Percentiles rank a stretch among this genome's conserved stretches.
Evolutionary conservation across 2,113 vertebrate genomes (phyloP).

Genomic region (Willisornis vidua): DNA sequence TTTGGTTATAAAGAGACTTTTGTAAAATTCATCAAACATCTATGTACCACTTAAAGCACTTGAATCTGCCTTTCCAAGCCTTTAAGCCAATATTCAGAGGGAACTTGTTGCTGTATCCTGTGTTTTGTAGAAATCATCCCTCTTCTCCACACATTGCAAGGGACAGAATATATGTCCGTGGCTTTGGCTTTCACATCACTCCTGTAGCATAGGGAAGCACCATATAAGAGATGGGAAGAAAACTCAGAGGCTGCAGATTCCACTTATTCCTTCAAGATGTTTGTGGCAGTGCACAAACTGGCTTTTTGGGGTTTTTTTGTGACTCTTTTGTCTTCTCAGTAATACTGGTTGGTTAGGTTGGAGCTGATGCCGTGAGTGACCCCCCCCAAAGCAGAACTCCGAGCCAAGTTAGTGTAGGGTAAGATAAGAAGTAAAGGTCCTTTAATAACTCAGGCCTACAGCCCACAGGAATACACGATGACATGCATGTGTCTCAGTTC

Average conservation of each 20-base stretch:
- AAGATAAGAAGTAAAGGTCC: too few species aligned
- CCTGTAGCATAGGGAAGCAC: not conserved
- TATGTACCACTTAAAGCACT: not conserved
- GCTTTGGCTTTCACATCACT: not conserved
- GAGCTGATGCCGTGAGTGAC: too few species aligned
- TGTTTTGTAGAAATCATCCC: not conserved
- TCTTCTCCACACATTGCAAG: rapidly evolving
- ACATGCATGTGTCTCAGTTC: too few species aligned
- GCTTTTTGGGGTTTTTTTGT: rapidly evolving
- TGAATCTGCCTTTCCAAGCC: not conserved
- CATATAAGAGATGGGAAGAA: not conserved
- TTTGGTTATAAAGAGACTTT: not conserved
- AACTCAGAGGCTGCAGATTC: not conserved
- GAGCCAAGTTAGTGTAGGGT: too few species aligned
- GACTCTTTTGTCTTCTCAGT: not conserved
- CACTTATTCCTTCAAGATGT: not conserved
- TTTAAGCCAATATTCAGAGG: not conserved
- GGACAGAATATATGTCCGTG: not conserved
- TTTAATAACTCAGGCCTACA: too few species aligned
- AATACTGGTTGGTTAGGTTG: not conserved
- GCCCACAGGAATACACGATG: too few species aligned
- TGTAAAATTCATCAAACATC: not conserved
- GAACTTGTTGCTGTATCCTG: not conserved
- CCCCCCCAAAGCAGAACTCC: too few species aligned
- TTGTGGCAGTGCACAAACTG: not conserved